These are phyloP conservation scores for Leptatherina wallacei DNA, from an alignment of 2,797 vertebrate species.

Conservation along the genomic window DNA sequence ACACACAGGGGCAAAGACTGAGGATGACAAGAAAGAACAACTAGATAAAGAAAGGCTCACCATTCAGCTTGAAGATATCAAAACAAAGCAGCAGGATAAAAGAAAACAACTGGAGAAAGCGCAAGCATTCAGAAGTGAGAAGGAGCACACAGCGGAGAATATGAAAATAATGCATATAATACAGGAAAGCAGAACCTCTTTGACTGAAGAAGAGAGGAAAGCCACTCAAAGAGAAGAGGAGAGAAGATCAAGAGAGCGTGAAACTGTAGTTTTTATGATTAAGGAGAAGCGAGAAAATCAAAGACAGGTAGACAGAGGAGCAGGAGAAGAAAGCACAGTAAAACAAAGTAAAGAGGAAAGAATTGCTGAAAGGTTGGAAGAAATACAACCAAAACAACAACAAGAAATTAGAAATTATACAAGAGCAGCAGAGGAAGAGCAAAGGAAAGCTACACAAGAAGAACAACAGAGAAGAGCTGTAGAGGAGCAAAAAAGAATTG, in stretches of 20 bases:
- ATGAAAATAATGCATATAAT: constrained; percentile 51
- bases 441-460: background rate
- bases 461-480: constrained; percentile 6
- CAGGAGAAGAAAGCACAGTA: constrained; percentile 38
- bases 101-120: constrained; percentile 24
- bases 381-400: constrained; percentile 9
- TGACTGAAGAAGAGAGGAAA: constrained; percentile 58
- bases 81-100: constrained; percentile 15
- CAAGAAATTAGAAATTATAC: constrained; percentile 7
- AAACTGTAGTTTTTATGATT: constrained; percentile 54
- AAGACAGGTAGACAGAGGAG: constrained; percentile 49
- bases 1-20: background rate
- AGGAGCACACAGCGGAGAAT: constrained; percentile 38
- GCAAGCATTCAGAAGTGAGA: background rate
- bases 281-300: constrained; percentile 57
- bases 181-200: constrained; percentile 56
- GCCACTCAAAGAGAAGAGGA: constrained; percentile 59
- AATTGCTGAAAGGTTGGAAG: background rate
- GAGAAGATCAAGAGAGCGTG: constrained; percentile 57
- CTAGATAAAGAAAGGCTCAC: constrained; percentile 18
- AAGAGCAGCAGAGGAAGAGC: constrained; percentile 13
- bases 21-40: constrained; percentile 13
- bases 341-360: constrained; percentile 7
- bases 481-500: background rate
- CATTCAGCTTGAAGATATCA: constrained; percentile 31